phyloP scores from a whole-genome alignment of 2,113 vertebrate genomes.

The Malurus melanocephalus region DNA sequence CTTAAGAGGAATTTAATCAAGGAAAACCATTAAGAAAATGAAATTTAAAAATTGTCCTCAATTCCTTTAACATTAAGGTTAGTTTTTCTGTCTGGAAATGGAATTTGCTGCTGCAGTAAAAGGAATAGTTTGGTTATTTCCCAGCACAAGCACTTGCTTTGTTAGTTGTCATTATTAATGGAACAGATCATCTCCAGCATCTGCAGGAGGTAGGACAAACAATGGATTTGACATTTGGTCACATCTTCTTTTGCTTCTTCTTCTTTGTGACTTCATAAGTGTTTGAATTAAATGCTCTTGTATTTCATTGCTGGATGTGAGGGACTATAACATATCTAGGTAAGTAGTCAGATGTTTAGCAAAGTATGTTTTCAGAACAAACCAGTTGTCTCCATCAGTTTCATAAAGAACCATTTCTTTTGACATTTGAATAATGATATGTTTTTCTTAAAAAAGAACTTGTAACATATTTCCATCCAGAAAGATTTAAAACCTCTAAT shows the following conservation, averaged over 20 bases:
- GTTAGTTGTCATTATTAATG: neutral
- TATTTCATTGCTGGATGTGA: neutral
- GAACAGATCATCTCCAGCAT: neutral
- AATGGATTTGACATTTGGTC: neutral
- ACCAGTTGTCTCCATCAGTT: neutral
- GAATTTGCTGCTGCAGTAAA: neutral
- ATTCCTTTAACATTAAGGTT: neutral
- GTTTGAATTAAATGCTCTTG: neutral
- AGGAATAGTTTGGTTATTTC: neutral
- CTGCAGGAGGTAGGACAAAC: neutral
- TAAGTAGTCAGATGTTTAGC: neutral
- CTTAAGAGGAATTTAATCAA: neutral
- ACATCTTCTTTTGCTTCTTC: neutral
- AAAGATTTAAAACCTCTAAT: neutral
- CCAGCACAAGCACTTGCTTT: neutral
- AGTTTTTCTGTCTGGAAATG: neutral
- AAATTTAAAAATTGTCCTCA: neutral
- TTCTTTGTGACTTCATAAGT: neutral
- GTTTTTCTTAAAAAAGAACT: neutral
- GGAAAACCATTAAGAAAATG: neutral
- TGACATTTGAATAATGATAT: neutral
- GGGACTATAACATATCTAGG: neutral
- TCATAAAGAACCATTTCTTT: neutral
- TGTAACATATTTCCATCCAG: accelerated
- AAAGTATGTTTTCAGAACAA: neutral